A percentile compares a stretch with the other conserved stretches of the same genome.
Conservation (phyloP, 2,888 invertebrate genomes). For the Odontocolon sp. region DNA sequence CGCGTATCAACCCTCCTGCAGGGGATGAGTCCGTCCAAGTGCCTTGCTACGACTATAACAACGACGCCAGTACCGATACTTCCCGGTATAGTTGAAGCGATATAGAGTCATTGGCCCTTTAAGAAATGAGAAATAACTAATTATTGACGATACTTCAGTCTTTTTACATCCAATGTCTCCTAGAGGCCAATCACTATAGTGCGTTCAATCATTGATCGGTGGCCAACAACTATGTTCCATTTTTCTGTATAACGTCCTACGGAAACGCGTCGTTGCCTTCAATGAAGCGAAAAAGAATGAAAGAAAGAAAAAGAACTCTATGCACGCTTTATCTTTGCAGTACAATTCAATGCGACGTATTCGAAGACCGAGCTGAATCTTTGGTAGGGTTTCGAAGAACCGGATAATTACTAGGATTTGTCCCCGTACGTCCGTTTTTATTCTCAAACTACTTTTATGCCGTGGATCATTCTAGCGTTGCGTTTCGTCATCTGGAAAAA, state of each 20-base stretch:
- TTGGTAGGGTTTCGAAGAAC: slow-evolving; percentile 33
- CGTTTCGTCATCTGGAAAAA: background rate
- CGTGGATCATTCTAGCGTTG: background rate
- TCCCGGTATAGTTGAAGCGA: too few species aligned
- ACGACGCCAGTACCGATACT: too few species aligned
- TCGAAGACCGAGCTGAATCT: slow-evolving; percentile 3
- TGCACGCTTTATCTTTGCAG: background rate
- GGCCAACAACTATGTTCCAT: slow-evolving; percentile 43
- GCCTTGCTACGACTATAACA: background rate
- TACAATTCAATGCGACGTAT: slow-evolving; percentile 25
- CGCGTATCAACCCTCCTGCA: slow-evolving; percentile 7
- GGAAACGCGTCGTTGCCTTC: slow-evolving; percentile 35
- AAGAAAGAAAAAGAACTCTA: background rate
- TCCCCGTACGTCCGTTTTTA: background rate
- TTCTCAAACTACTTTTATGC: background rate
- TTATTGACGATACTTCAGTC: too few species aligned
- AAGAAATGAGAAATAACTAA: too few species aligned
- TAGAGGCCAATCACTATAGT: slow-evolving; percentile 36
- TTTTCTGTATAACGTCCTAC: slow-evolving; percentile 33
- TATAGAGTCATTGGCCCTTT: too few species aligned
- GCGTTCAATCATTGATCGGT: too few species aligned
- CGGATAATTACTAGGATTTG: slow-evolving; percentile 52
- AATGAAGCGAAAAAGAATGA: slow-evolving; percentile 13
- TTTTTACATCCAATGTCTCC: background rate
- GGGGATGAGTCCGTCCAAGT: slow-evolving; percentile 28